These are phyloP conservation scores for Misgurnus mizolepis DNA, from an alignment of 2,113 vertebrate genomes.

Conservation along the genomic window DNA sequence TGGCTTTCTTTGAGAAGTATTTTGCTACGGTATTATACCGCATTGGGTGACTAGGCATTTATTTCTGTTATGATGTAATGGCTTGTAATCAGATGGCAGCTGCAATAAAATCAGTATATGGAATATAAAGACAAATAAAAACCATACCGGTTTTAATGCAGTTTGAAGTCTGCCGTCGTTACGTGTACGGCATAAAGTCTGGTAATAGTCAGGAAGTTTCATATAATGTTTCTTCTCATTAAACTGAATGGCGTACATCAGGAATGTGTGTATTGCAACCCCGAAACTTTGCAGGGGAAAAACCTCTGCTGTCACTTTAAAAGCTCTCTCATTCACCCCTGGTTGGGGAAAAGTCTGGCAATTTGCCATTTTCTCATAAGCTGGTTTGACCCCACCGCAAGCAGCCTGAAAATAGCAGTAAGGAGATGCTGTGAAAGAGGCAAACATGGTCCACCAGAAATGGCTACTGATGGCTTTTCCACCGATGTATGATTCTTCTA, in stretches of 20 bases:
- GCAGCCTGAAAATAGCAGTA: constrained; percentile 73
- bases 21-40: not conserved
- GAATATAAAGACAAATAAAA: not conserved
- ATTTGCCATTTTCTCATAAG: constrained; percentile 73
- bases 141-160: constrained; percentile 4
- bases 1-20: constrained; percentile 11
- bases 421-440: constrained; percentile 56
- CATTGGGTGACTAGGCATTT: constrained; percentile 1
- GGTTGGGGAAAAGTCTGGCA: constrained; percentile 64
- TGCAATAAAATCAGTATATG: constrained; percentile 16
- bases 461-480: constrained; percentile 89
- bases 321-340: constrained; percentile 62
- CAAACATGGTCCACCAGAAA: constrained; percentile 70
- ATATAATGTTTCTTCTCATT: constrained; percentile 47
- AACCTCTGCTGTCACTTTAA: constrained; percentile 61
- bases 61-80: constrained; percentile 3
- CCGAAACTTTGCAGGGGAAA: constrained; percentile 50
- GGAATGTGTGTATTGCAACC: not conserved
- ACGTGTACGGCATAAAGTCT: constrained; percentile 18
- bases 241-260: constrained; percentile 18
- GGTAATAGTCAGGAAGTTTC: constrained; percentile 48
- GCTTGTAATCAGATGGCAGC: constrained; percentile 18
- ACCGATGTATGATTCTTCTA: constrained; percentile 84
- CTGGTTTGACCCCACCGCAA: constrained; percentile 67
- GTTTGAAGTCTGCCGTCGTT: constrained; percentile 22